Base-by-base conservation (phyloP, 2,797 vertebrate genomes). In the Bufotes viridis region DNA sequence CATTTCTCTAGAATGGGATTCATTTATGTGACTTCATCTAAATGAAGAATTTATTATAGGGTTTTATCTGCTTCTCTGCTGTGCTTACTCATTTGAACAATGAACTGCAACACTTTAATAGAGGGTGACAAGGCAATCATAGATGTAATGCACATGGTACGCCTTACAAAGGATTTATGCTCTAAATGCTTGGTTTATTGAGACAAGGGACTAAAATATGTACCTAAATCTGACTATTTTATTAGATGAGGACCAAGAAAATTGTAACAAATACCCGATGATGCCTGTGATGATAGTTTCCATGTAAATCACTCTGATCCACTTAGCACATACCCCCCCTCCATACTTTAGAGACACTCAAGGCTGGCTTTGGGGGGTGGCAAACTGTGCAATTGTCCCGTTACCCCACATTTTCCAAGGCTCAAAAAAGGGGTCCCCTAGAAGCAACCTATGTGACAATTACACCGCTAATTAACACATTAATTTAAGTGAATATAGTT, bases 51-150 rank as follows among this genome's bases (percentile, higher is more conserved):
- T 42, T 81, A 58, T 63, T 18, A n/a, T 42, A 81, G 29, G 55
- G 34, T 20, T 81, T 81, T 81, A 81, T 58, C 58, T 81, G 26
- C 78, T 61, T 63, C 55, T 81, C 34, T 29, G 55, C 29, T 81
- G 29, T 29, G 78, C 26, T 58, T 58, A 61, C 57, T 53, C 76
- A 78, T n/a, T 61, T 20, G 58, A 61, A 57, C 53, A 58, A 29
- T 58, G 58, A 58, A 81, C 58, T 61, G 15, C 11, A 20, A 61
- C 34, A 81, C 57, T 61, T 61, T 22, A 81, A 42, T 81, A 57
- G 49, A 55, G 75, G 75, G 75, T 14, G n/a, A 78, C 29, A 72
- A 24, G 55, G 51, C 12, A 76, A 51, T 76, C 74, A 76, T 51
- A 78, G 75, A 51, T 24, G 51, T n/a, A 53, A 55, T 9, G 49